A percentile compares a stretch with the other conserved stretches of the same genome.
These are phyloP conservation scores for Nesogale talazaci DNA, from an alignment of 2,113 vertebrate species.

Conservation along the genomic window DNA sequence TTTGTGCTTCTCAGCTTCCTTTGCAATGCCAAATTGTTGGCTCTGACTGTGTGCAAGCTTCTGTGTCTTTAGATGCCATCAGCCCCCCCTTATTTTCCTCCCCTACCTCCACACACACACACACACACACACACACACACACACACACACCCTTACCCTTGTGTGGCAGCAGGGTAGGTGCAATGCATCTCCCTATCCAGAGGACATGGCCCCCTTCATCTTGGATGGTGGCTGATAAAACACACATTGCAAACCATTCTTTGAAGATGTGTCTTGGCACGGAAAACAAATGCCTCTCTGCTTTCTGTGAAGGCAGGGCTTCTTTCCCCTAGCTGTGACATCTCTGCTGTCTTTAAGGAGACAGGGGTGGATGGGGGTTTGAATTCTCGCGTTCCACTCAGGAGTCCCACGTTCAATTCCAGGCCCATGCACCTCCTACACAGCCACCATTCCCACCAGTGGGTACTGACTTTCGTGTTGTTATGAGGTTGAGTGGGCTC, in stretches of 20 bases:
- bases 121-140: not conserved
- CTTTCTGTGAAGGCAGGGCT: not conserved
- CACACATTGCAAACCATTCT: not conserved
- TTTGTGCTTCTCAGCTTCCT: not conserved
- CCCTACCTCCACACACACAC: not conserved
- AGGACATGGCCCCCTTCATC: not conserved
- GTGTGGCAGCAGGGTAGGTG: not conserved
- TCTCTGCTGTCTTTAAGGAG: constrained; percentile 37
- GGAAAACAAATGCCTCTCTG: constrained; percentile 13
- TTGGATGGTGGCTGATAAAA: not conserved
- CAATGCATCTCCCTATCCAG: not conserved
- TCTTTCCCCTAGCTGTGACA: not conserved
- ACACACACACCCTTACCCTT: not conserved
- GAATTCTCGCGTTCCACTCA: too few relatives aligned
- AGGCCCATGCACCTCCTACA: not conserved
- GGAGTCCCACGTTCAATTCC: too few relatives aligned
- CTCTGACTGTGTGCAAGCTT: not conserved
- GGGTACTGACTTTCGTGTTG: not conserved
- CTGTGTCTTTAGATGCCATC: not conserved
- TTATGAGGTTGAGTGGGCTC: not conserved
- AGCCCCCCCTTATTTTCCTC: not conserved
- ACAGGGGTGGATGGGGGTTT: not conserved
- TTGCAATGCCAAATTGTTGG: not conserved
- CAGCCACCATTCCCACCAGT: not conserved
- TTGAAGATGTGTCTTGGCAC: constrained; percentile 22